phyloP scores from a whole-genome alignment of 2,888 invertebrate species.

The Hemithea aestivaria region DNA sequence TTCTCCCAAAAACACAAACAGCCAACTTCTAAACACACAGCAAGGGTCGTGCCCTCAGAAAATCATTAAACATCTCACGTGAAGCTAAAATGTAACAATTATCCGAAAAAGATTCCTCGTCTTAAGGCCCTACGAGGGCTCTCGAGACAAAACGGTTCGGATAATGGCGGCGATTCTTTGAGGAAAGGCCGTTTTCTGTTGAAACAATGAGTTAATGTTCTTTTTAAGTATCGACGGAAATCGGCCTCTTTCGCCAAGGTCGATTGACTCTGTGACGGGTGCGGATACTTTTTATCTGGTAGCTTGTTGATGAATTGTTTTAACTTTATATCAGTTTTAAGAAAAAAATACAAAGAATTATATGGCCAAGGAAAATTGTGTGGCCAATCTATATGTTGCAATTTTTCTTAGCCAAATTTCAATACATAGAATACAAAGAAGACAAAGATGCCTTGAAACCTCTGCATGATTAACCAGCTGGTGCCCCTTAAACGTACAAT shows the following conservation, averaged over 20 bases:
- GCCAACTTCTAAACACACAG: too few species aligned
- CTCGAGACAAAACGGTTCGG: slow-evolving; percentile 20
- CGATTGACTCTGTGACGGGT: slow-evolving; percentile 5
- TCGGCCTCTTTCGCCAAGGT: slow-evolving; percentile 14
- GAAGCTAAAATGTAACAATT: slow-evolving; percentile 14
- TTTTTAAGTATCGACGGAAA: slow-evolving; percentile 18
- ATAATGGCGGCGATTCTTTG: slow-evolving; percentile 16
- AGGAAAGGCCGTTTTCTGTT: slow-evolving; percentile 16
- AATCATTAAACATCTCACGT: neutral
- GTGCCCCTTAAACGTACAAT: too few species aligned
- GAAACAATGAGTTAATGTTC: slow-evolving; percentile 21
- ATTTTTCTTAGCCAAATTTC: too few species aligned
- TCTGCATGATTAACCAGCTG: too few species aligned
- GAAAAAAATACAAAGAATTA: too few species aligned
- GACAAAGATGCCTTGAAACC: too few species aligned
- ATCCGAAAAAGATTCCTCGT: slow-evolving; percentile 13
- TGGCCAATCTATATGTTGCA: too few species aligned
- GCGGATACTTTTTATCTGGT: neutral
- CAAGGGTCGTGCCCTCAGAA: too few species aligned
- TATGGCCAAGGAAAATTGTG: too few species aligned
- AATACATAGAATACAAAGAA: too few species aligned
- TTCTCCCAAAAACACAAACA: too few species aligned
- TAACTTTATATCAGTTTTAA: too few species aligned
- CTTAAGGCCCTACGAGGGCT: slow-evolving; percentile 11
- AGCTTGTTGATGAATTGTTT: neutral